A percentile compares a stretch with the other conserved stretches of the same genome.
Conservation (phyloP, 2,113 vertebrate species). For the Malurus elegans region DNA sequence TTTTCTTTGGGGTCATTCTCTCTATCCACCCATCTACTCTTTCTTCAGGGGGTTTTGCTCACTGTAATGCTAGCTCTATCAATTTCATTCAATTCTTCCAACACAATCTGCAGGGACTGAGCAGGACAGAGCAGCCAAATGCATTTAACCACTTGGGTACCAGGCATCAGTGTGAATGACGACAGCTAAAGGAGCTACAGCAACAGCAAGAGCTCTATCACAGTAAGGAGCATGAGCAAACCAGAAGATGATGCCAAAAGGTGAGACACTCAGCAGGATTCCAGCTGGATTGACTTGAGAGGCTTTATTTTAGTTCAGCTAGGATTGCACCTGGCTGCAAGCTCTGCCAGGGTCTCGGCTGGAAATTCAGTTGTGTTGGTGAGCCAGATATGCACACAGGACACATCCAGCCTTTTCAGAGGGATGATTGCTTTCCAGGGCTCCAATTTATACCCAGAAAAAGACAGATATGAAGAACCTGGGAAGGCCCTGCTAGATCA, state of each 20-base stretch:
- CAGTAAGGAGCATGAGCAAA: neutral
- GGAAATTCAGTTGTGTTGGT: neutral
- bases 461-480: neutral
- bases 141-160: slow-evolving; percentile 65
- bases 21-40: slow-evolving; percentile 73
- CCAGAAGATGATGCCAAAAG: neutral
- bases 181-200: neutral
- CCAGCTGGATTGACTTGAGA: neutral
- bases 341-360: neutral
- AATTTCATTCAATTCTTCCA: slow-evolving; percentile 80
- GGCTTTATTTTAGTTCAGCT: neutral
- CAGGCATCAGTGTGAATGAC: neutral
- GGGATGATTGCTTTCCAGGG: neutral
- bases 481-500: neutral
- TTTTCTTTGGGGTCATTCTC: slow-evolving; percentile 78
- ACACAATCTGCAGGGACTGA: slow-evolving; percentile 73
- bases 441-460: neutral
- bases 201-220: neutral
- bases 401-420: neutral
- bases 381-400: neutral
- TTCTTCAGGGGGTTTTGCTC: slow-evolving; percentile 76
- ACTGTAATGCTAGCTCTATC: slow-evolving; percentile 82
- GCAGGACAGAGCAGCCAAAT: slow-evolving; percentile 58
- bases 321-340: slow-evolving; percentile 1
- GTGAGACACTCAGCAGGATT: neutral